Evolutionary conservation across 2,888 invertebrate species (phyloP).

Genomic region (Nomada lathburiana): DNA sequence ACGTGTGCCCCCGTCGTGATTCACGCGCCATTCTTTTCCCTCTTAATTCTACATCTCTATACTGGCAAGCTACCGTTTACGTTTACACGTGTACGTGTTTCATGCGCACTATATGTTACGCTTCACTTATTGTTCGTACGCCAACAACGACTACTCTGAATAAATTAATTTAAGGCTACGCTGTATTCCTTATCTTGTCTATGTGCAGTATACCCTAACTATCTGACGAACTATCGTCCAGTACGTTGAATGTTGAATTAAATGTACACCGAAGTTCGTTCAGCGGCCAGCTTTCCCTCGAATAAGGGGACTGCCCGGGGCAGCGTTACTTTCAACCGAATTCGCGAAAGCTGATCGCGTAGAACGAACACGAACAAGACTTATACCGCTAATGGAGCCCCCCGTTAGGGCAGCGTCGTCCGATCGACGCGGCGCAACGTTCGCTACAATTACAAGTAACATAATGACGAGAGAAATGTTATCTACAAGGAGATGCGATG

Average conservation of each 20-base stretch:
- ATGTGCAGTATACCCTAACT: slow-evolving; percentile 38
- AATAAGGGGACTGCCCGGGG: too few species aligned
- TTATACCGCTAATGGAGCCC: slow-evolving; percentile 35
- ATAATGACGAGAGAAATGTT: slow-evolving; percentile 60
- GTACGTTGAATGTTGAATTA: slow-evolving; percentile 38
- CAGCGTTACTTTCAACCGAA: neutral
- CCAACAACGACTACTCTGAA: slow-evolving; percentile 70
- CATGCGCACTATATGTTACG: slow-evolving; percentile 28
- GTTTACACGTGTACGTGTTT: slow-evolving; percentile 11
- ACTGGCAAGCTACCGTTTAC: slow-evolving; percentile 78
- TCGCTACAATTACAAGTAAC: slow-evolving; percentile 49
- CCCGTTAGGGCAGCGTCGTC: slow-evolving; percentile 20
- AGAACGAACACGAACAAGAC: slow-evolving; percentile 48
- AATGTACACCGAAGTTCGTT: slow-evolving; percentile 57
- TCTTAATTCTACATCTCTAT: slow-evolving; percentile 56
- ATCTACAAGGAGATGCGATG: slow-evolving; percentile 71
- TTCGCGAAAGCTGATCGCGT: slow-evolving; percentile 1
- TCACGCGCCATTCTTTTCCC: slow-evolving; percentile 19
- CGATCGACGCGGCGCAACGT: slow-evolving; percentile 33
- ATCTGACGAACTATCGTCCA: slow-evolving; percentile 42
- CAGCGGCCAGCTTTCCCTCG: slow-evolving; percentile 13
- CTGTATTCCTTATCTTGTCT: slow-evolving; percentile 46
- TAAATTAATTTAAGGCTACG: slow-evolving; percentile 76
- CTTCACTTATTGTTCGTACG: slow-evolving; percentile 51
- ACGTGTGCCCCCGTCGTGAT: slow-evolving; percentile 15